These are phyloP conservation scores for Tiaroga cobitis DNA, from an alignment of 2,797 vertebrate species.

Conservation along the genomic window DNA sequence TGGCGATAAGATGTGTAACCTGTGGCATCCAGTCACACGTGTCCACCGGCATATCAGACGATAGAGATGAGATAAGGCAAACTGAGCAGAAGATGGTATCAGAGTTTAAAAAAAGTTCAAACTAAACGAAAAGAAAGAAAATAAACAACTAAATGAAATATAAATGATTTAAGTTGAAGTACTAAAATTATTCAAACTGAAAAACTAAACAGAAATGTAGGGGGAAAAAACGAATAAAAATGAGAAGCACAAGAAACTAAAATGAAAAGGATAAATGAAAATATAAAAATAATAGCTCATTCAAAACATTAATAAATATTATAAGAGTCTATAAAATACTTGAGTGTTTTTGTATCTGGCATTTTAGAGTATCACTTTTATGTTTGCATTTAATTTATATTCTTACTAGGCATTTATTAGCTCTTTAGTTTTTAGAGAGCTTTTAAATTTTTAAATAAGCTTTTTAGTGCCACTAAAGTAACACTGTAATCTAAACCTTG, in stretches of 20 bases:
- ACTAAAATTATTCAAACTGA: too few relatives aligned
- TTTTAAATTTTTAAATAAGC: too few relatives aligned
- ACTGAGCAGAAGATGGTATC: neutral
- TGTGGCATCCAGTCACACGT: constrained; percentile 30
- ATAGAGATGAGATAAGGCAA: neutral
- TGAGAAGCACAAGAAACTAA: neutral
- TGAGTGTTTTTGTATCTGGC: too few relatives aligned
- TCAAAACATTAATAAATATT: neutral
- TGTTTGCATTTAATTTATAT: too few relatives aligned
- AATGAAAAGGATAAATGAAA: neutral
- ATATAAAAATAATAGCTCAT: neutral
- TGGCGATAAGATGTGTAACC: too few relatives aligned
- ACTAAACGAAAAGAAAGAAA: neutral
- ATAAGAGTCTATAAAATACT: neutral
- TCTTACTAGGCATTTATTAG: too few relatives aligned
- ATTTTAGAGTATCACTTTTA: too few relatives aligned
- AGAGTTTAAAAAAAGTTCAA: neutral
- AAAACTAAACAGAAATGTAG: too few relatives aligned
- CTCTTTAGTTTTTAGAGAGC: too few relatives aligned
- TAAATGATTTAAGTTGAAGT: neutral
- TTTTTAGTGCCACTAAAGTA: too few relatives aligned
- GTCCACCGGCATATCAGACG: constrained; percentile 14
- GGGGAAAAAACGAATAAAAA: too few relatives aligned
- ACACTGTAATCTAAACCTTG: neutral
- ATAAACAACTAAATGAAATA: neutral